Evolutionary conservation across 2,797 vertebrate species (phyloP), one percentile per base, ranked within the genome.

Genomic region (Etheostoma nigrum): DNA sequence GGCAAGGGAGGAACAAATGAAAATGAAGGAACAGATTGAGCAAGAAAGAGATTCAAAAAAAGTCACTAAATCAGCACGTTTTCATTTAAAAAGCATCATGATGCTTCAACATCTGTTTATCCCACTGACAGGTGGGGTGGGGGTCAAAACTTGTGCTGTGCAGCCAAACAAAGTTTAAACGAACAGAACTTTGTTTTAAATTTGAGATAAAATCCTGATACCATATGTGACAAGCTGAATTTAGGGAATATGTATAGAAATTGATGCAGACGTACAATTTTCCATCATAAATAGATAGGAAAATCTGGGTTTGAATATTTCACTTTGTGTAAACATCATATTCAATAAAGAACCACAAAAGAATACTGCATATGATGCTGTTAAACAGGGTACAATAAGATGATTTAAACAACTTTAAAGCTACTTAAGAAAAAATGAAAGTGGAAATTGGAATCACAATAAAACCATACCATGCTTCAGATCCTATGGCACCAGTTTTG

Each of bases 401-500:
- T 30, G 13, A 65, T 27, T 57, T 45, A 27, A 67, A 48, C 30
- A 33, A 21, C 14, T 5, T 7, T 4, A 48, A 19, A 13, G 4
- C 3, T 23, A 13, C 36, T 5, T 9, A 51, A 36, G 11, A n/a
- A 5, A 9, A 70, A 55, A 59, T 30, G 25, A 16, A 63, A 27
- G 19, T 54, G 5, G 5, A 60, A 47, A 69, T 42, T 15, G 40
- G 16, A 9, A 23, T 40, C 6, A 76, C 64, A 76, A 59, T 51
- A 27, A 80, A 76, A 71, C 16, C 79, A 18, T 87, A 93, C 92
- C 92, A 92, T 92, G 62, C 19, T 85, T 89, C 33, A 79, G 78
- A 57, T 91, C 80, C 57, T 77, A 65, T 66, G 21, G 61, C 54
- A 15, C 19, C 61, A 36, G 40, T 61, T 51, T 54, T 30, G n/a